Base-by-base conservation (phyloP, 1,140 invertebrate species). In the Andrena cerasifolii region DNA sequence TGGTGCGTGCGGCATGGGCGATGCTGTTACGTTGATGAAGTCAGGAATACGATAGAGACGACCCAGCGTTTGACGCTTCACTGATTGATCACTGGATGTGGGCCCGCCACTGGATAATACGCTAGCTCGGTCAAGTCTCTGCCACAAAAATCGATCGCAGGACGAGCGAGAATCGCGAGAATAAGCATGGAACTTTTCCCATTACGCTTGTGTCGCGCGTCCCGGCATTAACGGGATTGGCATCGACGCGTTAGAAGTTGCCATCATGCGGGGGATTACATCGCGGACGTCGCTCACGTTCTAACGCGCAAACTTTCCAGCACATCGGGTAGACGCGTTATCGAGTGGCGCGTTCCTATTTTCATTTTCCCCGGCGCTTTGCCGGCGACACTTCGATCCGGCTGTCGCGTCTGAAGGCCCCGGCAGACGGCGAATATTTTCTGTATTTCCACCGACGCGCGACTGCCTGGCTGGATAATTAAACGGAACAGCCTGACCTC, bases 191-290 rank as follows among this genome's bases (percentile, higher is more conserved):
- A 80, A 78, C 66, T 80, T 80, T 63, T 67, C 31, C 43, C 47
- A 36, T 78, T 61, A n/a, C 58, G 58, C 36, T 78, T 78, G n/a
- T 65, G 78, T 71, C 58, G 75, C 40, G 31, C 40, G 51, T 65
- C 43, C 36, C 33, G 31, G 24, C 49, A 73, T 61, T 59, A 59
- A 45, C 61, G 16, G 59, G 54, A 65, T 53, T 28, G 54, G 51
- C 24, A 40, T 67, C 43, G 70, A 47, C 49, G 49, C 59, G 40
- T 43, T 56, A 45, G 62, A 49, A 65, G 43, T 63, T 63, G 33
- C 49, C 24, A 47, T 43, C 59, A 47, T 26, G 51, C 33, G 24
- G 40, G 24, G 53, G n/a, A 59, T 43, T 12, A 58, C 61, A 43
- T 78, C 62, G 72, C 33, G 61, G 43, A 58, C 49, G 49, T 31